These are phyloP conservation scores for Orchesellides sinensis DNA, from an alignment of 2,888 invertebrate genomes.

Conservation along the genomic window DNA sequence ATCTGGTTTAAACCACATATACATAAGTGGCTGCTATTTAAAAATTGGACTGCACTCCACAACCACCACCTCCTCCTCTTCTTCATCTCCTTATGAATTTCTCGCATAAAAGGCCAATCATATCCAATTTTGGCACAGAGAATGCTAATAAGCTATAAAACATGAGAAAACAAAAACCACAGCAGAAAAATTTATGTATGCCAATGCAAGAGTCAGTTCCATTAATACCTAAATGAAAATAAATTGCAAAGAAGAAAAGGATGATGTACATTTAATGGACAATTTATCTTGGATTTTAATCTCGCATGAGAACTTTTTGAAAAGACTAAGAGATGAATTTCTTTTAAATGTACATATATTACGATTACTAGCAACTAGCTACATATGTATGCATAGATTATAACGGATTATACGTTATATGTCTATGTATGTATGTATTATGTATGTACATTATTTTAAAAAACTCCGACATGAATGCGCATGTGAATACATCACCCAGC, in stretches of 20 bases:
- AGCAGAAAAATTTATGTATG: background rate
- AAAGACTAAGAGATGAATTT: background rate
- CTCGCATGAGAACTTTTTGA: background rate
- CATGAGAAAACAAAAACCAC: background rate
- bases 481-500: background rate
- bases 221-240: background rate
- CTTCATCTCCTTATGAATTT: background rate
- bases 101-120: constrained; percentile 13
- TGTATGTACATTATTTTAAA: background rate
- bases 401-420: background rate
- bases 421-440: too few relatives aligned
- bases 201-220: constrained; percentile 1
- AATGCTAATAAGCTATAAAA: constrained; percentile 46
- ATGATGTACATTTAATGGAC: background rate
- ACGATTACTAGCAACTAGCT: background rate
- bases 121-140: constrained; percentile 39
- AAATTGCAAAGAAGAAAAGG: background rate
- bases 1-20: constrained; percentile 30
- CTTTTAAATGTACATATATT: background rate
- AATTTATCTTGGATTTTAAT: constrained; percentile 6
- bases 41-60: background rate
- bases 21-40: background rate
- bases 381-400: background rate
- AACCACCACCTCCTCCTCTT: constrained; percentile 9
- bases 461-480: background rate